Conservation (phyloP, 2,797 vertebrate species). For the Sandelia bainsii region DNA sequence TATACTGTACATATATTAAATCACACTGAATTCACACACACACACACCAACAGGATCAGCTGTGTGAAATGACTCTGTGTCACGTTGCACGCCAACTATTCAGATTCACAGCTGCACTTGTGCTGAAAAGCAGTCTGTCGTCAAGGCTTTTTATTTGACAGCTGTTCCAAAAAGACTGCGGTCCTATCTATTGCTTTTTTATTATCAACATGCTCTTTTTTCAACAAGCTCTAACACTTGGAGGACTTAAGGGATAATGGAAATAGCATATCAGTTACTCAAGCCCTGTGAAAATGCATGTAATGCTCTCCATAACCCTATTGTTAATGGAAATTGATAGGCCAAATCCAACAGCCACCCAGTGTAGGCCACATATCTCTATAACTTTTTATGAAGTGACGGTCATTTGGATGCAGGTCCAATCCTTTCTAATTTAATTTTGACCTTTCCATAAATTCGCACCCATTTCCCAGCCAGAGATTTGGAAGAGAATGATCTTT, state of each 20-base stretch:
- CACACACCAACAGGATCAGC: constrained; percentile 54
- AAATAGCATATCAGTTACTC: constrained; percentile 74
- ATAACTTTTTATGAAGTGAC: constrained; percentile 69
- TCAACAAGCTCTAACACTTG: constrained; percentile 71
- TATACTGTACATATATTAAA: too few species aligned
- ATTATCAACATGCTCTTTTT: constrained; percentile 66
- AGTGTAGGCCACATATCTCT: constrained; percentile 58
- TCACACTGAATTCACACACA: constrained; percentile 23
- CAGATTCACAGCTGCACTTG: constrained; percentile 76
- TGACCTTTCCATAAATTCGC: constrained; percentile 82
- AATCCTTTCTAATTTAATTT: constrained; percentile 73
- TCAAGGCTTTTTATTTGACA: constrained; percentile 77
- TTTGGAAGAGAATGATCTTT: constrained; percentile 59
- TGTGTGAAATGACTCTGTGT: constrained; percentile 58
- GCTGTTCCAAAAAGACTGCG: constrained; percentile 71
- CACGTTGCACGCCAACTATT: constrained; percentile 61
- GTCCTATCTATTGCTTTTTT: constrained; percentile 69
- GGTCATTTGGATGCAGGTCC: constrained; percentile 66
- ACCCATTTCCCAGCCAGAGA: constrained; percentile 64
- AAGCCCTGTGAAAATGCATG: constrained; percentile 70
- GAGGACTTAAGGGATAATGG: constrained; percentile 74
- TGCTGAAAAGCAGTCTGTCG: constrained; percentile 78
- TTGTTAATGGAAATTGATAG: constrained; percentile 76
- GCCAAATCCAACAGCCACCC: constrained; percentile 56
- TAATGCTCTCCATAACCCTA: constrained; percentile 69